Base-by-base conservation (phyloP, 2,888 invertebrate genomes). In the Emesis furor region DNA sequence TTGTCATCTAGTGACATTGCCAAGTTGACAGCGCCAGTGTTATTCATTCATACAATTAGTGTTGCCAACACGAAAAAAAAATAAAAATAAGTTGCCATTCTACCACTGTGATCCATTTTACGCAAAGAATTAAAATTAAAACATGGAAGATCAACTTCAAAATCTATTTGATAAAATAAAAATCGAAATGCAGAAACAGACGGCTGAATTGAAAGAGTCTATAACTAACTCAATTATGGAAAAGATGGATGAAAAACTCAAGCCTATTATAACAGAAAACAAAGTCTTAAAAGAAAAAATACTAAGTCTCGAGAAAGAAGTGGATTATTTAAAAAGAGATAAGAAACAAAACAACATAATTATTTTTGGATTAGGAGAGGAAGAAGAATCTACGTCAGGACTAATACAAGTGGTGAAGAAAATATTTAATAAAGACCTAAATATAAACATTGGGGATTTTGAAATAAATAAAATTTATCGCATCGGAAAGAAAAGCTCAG, bases 331-430 rank as follows among this genome's bases (percentile, higher is more conserved):
- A 8, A 62, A 62, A 62, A 62, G 3, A 62, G 10, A 62, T 62
- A 62, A 62, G 37, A 78, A 78, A 17, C 67, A 78, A 65, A 78
- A 78, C 51, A 78, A 78, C 67, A 65, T 78, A 24, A 73, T 80
- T 8, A 73, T 80, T 76, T 80, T 80, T 73, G 76, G 76, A 51
- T 65, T 80, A 67, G 73, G 76, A 78, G 73, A 79, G 51, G 65
- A 76, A 76, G 72, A 69, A 74, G 37, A 79, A 76, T 73, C 76
- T 55, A 73, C 79, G 12, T 55, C 65, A 73, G 82, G 59, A 59
- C 46, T 76, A 76, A 46, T 82, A 62, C 73, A 76, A 68, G 37
- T 73, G 35, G 76, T 59, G 65, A 82, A 74, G 59, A 76, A 73
- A n/a, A 62, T 78, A 76, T 78, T 79, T 62, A 75, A 65, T 62